A percentile compares a stretch with the other conserved stretches of the same genome.
phyloP scores from a whole-genome alignment of 2,888 invertebrate genomes.

The Opisthograptis luteolata region DNA sequence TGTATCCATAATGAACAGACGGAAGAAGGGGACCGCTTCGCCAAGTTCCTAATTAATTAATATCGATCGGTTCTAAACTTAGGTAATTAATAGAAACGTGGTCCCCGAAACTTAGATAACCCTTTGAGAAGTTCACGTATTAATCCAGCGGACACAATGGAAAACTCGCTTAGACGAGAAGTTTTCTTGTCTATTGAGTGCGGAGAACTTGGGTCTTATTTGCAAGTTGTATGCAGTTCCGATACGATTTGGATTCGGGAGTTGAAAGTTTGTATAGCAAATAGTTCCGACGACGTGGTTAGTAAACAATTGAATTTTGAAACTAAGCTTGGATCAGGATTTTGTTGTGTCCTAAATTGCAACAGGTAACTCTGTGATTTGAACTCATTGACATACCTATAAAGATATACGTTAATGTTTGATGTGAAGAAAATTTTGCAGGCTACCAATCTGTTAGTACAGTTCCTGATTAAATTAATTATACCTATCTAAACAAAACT shows the following conservation, averaged over 20 bases:
- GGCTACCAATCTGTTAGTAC: too few relatives aligned
- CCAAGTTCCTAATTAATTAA: conserved; percentile 71
- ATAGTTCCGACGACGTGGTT: not conserved
- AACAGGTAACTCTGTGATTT: too few relatives aligned
- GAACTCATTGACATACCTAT: too few relatives aligned
- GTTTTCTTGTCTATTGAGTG: conserved; percentile 52
- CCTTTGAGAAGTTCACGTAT: conserved; percentile 76
- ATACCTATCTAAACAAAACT: too few relatives aligned
- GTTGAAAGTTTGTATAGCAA: conserved; percentile 1
- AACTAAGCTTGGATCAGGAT: too few relatives aligned
- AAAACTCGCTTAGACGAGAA: conserved; percentile 59
- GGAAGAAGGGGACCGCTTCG: conserved; percentile 26
- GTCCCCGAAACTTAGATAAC: conserved; percentile 75
- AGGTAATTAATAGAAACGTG: conserved; percentile 78
- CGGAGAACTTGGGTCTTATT: conserved; percentile 36
- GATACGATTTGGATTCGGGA: conserved; percentile 25
- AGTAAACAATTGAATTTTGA: too few relatives aligned
- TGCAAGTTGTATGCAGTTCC: conserved; percentile 29
- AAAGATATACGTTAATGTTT: too few relatives aligned
- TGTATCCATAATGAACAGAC: conserved; percentile 16
- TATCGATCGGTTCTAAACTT: conserved; percentile 68
- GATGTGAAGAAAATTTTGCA: too few relatives aligned
- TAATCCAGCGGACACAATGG: conserved; percentile 73
- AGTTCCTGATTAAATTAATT: too few relatives aligned
- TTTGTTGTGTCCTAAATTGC: too few relatives aligned